Conservation (phyloP, 53 echinoderm and acorn worm genomes). For the Glandiceps talaboti region DNA sequence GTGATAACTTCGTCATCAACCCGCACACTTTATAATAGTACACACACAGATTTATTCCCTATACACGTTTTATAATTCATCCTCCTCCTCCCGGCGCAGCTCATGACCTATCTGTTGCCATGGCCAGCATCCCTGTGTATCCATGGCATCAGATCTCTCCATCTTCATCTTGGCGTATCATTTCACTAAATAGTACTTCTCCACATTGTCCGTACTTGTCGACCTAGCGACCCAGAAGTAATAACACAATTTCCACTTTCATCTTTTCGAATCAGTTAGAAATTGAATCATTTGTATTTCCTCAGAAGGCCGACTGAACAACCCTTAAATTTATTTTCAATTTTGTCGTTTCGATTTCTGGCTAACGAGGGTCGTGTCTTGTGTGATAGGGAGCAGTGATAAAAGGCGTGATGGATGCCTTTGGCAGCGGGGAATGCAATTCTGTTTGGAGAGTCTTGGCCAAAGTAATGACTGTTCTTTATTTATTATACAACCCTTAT, state of each 20-base stretch:
- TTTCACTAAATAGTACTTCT: not conserved
- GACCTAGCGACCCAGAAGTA: not conserved
- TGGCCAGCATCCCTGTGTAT: not conserved
- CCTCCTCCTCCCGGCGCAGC: not conserved
- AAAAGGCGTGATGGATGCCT: not conserved
- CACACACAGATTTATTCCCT: no score
- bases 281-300: not conserved
- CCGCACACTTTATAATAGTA: no score
- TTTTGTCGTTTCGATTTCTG: not conserved
- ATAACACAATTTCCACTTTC: not conserved
- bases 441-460: not conserved
- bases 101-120: not conserved
- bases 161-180: not conserved
- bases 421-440: not conserved
- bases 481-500: not conserved
- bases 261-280: not conserved
- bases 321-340: not conserved
- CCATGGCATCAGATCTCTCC: not conserved
- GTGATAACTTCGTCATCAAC: no score
- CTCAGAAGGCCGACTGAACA: not conserved
- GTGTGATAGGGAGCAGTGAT: not conserved
- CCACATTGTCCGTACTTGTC: not conserved
- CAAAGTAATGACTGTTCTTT: not conserved
- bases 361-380: not conserved
- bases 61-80: not conserved